Evolutionary conservation across 2,888 invertebrate species (phyloP).

Genomic region (Hirudinaria manillensis): DNA sequence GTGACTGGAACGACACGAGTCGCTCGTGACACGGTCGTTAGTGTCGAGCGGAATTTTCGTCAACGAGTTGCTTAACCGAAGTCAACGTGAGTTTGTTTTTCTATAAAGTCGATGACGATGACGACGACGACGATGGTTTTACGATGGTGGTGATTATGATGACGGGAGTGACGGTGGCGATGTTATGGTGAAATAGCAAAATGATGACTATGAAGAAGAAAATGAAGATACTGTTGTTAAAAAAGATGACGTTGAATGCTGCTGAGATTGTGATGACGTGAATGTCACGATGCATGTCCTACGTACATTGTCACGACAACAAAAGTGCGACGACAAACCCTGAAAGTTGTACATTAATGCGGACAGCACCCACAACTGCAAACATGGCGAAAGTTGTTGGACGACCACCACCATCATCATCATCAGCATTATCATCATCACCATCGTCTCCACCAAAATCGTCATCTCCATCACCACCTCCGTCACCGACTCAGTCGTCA

Average conservation of each 20-base stretch:
- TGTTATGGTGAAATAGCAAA: neutral
- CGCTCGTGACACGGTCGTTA: too few relatives aligned
- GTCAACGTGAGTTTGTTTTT: too few relatives aligned
- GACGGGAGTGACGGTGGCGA: neutral
- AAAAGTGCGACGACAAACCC: neutral
- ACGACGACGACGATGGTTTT: slow-evolving; percentile 25
- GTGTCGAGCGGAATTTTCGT: too few relatives aligned
- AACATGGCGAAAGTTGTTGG: too few relatives aligned
- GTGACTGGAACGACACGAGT: too few relatives aligned
- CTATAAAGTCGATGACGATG: slow-evolving; percentile 23
- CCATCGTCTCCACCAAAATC: neutral
- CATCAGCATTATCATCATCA: slow-evolving; percentile 11
- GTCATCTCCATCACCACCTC: neutral
- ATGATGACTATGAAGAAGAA: slow-evolving; percentile 4
- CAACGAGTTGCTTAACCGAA: too few relatives aligned
- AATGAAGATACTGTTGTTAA: neutral
- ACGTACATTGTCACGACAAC: neutral
- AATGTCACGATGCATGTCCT: neutral
- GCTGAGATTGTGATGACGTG: neutral
- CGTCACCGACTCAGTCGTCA: neutral
- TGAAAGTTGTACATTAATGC: too few relatives aligned
- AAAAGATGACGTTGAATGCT: neutral
- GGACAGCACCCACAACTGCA: too few relatives aligned
- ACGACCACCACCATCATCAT: slow-evolving; percentile 19
- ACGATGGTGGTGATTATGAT: slow-evolving; percentile 21